Percentiles rank a stretch among this genome's conserved stretches.
Evolutionary conservation across 2,888 invertebrate genomes (phyloP).

Genomic region (Spatulosminthurus flaviceps): DNA sequence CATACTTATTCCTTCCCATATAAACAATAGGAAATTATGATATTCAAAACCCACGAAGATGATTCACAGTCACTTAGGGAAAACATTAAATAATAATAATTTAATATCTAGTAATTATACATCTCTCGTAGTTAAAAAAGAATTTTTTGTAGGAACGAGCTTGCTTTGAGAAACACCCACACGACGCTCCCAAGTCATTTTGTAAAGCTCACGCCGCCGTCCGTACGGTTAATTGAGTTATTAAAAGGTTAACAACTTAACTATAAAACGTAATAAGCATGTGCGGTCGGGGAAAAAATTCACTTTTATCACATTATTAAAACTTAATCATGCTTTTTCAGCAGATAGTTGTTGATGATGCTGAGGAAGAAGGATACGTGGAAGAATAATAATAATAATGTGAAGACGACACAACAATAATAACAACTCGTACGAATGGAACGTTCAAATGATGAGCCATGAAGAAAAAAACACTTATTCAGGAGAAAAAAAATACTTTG

Average conservation of each 20-base stretch:
- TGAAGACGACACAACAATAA: too few relatives aligned
- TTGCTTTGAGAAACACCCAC: constrained; percentile 24
- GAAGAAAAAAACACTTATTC: too few relatives aligned
- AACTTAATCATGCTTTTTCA: not conserved
- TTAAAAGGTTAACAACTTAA: constrained; percentile 31
- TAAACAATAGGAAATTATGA: not conserved
- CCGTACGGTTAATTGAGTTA: constrained; percentile 39
- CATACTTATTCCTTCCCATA: not conserved
- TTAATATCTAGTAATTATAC: not conserved
- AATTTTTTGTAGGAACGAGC: not conserved
- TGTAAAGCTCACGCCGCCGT: not conserved
- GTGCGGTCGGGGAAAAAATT: constrained; percentile 2
- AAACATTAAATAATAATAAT: not conserved
- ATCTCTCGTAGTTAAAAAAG: not conserved
- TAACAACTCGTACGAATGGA: too few relatives aligned
- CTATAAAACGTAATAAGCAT: not conserved
- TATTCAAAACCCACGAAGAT: not conserved
- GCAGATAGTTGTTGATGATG: too few relatives aligned
- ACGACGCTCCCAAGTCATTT: constrained; percentile 20
- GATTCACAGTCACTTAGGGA: constrained; percentile 1
- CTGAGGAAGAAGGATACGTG: too few relatives aligned
- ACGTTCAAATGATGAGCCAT: too few relatives aligned
- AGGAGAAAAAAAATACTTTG: too few relatives aligned
- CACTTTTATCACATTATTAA: constrained; percentile 20
- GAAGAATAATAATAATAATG: too few relatives aligned